Evolutionary conservation across 2,888 invertebrate species (phyloP), one percentile per base, ranked within the genome.

Genomic region (Pammene aurita): DNA sequence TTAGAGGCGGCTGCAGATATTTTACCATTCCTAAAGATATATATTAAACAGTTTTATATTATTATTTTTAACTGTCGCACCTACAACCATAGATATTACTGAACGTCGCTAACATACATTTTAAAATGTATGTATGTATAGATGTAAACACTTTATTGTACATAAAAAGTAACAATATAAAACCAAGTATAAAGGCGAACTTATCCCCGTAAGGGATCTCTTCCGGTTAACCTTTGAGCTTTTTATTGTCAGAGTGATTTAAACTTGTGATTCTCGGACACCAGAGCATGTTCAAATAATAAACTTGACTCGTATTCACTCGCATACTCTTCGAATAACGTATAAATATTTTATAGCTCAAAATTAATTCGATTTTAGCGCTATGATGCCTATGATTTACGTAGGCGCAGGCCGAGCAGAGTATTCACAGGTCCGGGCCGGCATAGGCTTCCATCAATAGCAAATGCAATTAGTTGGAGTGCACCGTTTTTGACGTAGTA

Each of bases 401-500:
- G 52, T 71, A 58, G 58, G 16, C 13, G 18, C 64, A 69, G 72
- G 73, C 71, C 58, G 72, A 70, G 72, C 65, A 72, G 72, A 78
- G 79, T 83, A 84, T 84, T 84, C 83, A 84, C 79, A 73, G 78
- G 76, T 71, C 71, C 72, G 35, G 56, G 75, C 72, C 70, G 74
- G 73, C 74, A 75, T 85, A 84, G 83, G 83, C 82, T 75, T 77
- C 84, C 85, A 87, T 90, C 91, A 90, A 90, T 89, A 85, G 85
- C 84, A 85, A 87, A 90, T 84, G 91, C 92, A 92, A 92, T 92
- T 92, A 92, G 90, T 89, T 88, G 84, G 89, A 92, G 92, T 92
- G 92, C 89, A 86, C 77, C 89, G 89, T 91, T 92, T 92, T 92
- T 90, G 91, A 92, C 89, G 89, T 89, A 89, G 89, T 86, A 82